Conservation (phyloP, 1,140 invertebrate species). For the Lucilia sericata region DNA sequence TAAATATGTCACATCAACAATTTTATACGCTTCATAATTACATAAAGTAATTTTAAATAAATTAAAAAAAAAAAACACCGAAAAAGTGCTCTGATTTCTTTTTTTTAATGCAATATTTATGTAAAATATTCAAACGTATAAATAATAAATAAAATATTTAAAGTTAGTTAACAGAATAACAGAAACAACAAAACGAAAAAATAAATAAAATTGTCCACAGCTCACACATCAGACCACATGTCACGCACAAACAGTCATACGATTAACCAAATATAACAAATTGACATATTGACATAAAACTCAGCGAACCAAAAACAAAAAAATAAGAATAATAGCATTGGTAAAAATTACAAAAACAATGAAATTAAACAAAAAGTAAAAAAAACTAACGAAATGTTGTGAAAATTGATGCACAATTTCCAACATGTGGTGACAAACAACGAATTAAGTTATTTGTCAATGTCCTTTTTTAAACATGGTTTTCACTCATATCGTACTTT, state of each 20-base stretch:
- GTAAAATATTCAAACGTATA: not conserved
- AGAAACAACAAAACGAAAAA: no score
- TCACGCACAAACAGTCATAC: not conserved
- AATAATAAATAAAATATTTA: not conserved
- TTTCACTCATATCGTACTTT: not conserved
- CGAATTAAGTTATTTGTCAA: constrained; percentile 43
- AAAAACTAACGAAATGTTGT: not conserved
- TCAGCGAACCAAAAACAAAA: not conserved
- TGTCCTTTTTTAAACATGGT: constrained; percentile 29
- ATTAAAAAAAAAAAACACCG: no score
- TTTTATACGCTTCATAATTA: no score
- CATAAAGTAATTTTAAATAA: no score
- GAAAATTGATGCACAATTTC: constrained; percentile 43
- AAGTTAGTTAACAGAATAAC: not conserved
- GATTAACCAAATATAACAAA: constrained; percentile 19
- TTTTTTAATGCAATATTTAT: not conserved
- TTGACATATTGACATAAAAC: constrained; percentile 41
- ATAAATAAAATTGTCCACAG: not conserved
- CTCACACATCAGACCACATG: constrained; percentile 15
- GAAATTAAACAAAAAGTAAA: not conserved
- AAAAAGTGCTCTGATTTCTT: no score
- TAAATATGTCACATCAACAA: no score
- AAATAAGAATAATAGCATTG: constrained; percentile 21
- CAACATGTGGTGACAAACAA: constrained; percentile 41
- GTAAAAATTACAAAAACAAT: constrained; percentile 8